Conservation (phyloP, 2,888 invertebrate species). For the Acanthosepion esculentum region DNA sequence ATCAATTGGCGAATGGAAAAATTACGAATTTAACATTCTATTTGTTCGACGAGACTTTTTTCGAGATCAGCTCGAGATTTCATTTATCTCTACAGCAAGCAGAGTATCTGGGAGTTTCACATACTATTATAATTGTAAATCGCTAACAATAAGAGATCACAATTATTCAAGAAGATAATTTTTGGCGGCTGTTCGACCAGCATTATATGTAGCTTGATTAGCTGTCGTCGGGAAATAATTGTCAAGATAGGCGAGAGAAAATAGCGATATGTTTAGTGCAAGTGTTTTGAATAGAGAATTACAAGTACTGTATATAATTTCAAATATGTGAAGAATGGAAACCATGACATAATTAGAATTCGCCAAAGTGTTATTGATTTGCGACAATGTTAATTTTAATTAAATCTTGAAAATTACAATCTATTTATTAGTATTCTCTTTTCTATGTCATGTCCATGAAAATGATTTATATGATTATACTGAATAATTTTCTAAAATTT, state of each 20-base stretch:
- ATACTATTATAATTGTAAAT: neutral
- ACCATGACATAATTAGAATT: neutral
- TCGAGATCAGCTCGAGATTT: neutral
- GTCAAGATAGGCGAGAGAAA: neutral
- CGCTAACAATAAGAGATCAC: neutral
- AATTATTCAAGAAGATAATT: neutral
- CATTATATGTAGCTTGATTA: neutral
- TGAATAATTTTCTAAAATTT: too few relatives aligned
- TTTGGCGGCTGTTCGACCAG: neutral
- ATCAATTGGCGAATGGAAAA: neutral
- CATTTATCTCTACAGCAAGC: neutral
- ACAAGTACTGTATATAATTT: neutral
- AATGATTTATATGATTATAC: too few relatives aligned
- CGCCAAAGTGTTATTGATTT: neutral
- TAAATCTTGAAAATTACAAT: neutral
- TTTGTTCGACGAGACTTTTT: neutral
- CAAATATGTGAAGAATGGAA: neutral
- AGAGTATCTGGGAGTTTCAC: neutral
- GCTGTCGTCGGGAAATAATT: neutral
- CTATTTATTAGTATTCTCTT: neutral
- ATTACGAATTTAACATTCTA: neutral
- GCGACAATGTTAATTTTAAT: neutral
- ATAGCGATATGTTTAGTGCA: neutral
- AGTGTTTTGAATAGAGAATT: neutral
- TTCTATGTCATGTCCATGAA: too few relatives aligned